Percentiles rank a stretch among this genome's conserved stretches.
These are phyloP conservation scores for Trachelipus rathkii DNA, from an alignment of 1,140 invertebrate genomes.

Conservation along the genomic window DNA sequence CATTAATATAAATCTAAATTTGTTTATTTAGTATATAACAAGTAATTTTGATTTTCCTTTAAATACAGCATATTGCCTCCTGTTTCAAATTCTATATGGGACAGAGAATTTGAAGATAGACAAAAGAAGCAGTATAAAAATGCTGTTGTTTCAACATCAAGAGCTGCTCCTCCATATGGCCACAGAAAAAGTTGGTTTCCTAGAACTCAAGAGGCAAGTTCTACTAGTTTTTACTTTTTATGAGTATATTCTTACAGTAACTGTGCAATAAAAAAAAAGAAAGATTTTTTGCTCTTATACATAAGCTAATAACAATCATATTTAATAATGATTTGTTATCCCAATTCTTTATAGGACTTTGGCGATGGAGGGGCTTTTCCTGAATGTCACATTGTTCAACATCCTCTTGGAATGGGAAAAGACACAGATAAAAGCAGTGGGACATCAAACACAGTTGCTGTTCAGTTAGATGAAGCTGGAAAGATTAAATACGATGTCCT, in stretches of 20 bases:
- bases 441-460: no score
- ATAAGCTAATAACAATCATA: slow-evolving; percentile 7
- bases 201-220: slow-evolving; percentile 70
- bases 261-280: not conserved
- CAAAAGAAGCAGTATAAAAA: slow-evolving; percentile 34
- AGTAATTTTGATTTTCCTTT: slow-evolving; percentile 17
- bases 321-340: slow-evolving; percentile 16
- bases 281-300: not conserved
- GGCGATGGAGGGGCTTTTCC: slow-evolving; percentile 97
- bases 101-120: slow-evolving; percentile 21
- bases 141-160: slow-evolving; percentile 50
- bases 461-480: no score
- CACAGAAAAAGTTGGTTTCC: slow-evolving; percentile 93
- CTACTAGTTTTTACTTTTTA: slow-evolving; percentile 18
- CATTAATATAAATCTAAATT: no score
- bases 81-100: slow-evolving; percentile 40
- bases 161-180: slow-evolving; percentile 92
- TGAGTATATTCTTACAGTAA: not conserved
- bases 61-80: slow-evolving; percentile 39
- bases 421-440: slow-evolving; percentile 55
- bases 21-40: no score
- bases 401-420: slow-evolving; percentile 82
- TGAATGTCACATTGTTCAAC: slow-evolving; percentile 95
- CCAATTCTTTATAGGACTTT: slow-evolving; percentile 61
- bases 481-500: no score